These are phyloP conservation scores for Lutjanus argentimaculatus DNA, from an alignment of 2,797 vertebrate genomes.

Conservation along the genomic window DNA sequence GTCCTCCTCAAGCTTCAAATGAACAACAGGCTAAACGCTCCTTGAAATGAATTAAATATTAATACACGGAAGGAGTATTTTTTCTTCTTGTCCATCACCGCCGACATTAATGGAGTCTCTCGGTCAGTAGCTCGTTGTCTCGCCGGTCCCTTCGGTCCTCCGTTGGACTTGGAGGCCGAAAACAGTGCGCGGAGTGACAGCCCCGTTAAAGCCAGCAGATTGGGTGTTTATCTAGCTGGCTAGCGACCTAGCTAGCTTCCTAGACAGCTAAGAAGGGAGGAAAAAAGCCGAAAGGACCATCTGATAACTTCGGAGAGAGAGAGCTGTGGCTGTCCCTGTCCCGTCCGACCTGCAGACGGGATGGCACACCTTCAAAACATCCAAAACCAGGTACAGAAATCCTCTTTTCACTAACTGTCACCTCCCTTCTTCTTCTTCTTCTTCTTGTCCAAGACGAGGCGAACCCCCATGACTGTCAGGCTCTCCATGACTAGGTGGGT, in stretches of 20 bases:
- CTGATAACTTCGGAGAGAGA: conserved; percentile 56
- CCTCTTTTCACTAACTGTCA: conserved; percentile 64
- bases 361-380: conserved; percentile 89
- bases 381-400: conserved; percentile 85
- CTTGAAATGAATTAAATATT: conserved; percentile 83
- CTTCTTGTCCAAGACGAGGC: conserved; percentile 38
- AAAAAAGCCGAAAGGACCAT: conserved; percentile 60
- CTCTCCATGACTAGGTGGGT: conserved; percentile 57
- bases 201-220: conserved; percentile 78
- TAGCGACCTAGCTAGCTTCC: conserved; percentile 81
- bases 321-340: conserved; percentile 63
- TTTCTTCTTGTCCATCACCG: conserved; percentile 13
- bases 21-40: conserved; percentile 80
- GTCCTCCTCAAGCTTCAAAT: conserved; percentile 84
- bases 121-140: conserved; percentile 71
- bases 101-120: conserved; percentile 78
- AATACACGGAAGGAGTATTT: conserved; percentile 59
- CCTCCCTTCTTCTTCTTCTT: conserved; percentile 67
- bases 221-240: conserved; percentile 82
- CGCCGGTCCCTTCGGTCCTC: conserved; percentile 70
- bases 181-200: conserved; percentile 83
- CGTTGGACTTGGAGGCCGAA: conserved; percentile 81
- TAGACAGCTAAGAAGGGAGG: conserved; percentile 68
- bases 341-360: conserved; percentile 65
- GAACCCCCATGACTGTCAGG: conserved; percentile 56